phyloP scores from a whole-genome alignment of 2,888 invertebrate genomes.

The Polymixis lichenea region DNA sequence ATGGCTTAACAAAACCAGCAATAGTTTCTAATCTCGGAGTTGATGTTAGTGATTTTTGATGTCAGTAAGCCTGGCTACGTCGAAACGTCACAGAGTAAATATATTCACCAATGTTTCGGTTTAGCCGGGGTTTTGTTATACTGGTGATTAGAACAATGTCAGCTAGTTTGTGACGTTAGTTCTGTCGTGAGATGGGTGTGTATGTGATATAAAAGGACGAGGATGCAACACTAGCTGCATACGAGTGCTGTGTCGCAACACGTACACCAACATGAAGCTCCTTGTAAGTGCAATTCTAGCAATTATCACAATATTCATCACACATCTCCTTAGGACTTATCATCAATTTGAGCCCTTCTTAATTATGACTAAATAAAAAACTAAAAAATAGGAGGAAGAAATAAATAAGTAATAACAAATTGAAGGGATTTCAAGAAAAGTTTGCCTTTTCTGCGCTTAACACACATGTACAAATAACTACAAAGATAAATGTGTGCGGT shows the following conservation, averaged over 20 bases:
- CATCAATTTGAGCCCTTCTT: background rate
- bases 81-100: constrained; percentile 52
- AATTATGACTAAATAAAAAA: background rate
- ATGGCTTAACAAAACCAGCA: background rate
- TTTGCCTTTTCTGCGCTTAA: background rate
- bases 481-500: too few species aligned
- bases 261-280: constrained; percentile 75
- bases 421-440: too few species aligned
- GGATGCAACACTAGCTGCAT: constrained; percentile 60
- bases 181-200: constrained; percentile 47
- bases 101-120: constrained; percentile 26
- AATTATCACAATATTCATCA: background rate
- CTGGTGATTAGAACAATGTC: constrained; percentile 46
- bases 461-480: too few species aligned
- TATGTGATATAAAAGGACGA: constrained; percentile 74
- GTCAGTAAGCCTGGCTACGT: background rate
- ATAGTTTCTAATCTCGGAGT: background rate
- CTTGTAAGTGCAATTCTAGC: constrained; percentile 73
- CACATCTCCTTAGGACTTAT: background rate
- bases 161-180: constrained; percentile 54
- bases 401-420: background rate
- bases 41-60: constrained; percentile 13
- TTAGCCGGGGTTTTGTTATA: constrained; percentile 29
- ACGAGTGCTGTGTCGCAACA: constrained; percentile 62
- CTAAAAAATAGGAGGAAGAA: background rate